These are phyloP conservation scores for Latheticus oryzae DNA, from an alignment of 2,888 invertebrate species.

Conservation along the genomic window DNA sequence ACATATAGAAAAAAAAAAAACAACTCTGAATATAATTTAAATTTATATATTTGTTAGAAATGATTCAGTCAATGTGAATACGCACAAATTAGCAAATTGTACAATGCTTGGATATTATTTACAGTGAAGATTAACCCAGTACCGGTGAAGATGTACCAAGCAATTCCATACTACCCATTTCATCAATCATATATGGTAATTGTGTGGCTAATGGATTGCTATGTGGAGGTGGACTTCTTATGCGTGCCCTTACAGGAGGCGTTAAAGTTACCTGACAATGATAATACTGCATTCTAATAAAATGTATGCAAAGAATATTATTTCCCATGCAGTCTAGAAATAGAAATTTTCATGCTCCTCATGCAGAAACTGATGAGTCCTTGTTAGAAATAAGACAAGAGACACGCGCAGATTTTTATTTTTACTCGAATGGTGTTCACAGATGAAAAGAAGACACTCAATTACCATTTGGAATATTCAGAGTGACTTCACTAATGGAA, in stretches of 20 bases:
- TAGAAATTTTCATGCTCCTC: no score
- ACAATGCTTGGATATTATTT: constrained; percentile 23
- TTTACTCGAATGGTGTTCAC: no score
- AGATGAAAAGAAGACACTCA: neutral
- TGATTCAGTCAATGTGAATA: constrained; percentile 42
- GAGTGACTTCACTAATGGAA: constrained; percentile 68
- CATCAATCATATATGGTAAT: constrained; percentile 74
- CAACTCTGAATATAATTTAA: constrained; percentile 25
- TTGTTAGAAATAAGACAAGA: no score
- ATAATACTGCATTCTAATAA: constrained; percentile 1
- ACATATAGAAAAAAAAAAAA: constrained; percentile 35
- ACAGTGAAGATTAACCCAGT: constrained; percentile 39
- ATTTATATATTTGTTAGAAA: constrained; percentile 37
- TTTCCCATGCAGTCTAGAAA: constrained; percentile 20
- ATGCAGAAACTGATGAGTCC: no score
- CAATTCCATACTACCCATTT: constrained; percentile 70
- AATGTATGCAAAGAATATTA: no score
- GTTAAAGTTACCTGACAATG: constrained; percentile 47
- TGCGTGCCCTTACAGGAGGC: constrained; percentile 55
- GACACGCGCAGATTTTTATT: no score
- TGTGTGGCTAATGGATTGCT: constrained; percentile 66
- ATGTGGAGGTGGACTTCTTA: constrained; percentile 61
- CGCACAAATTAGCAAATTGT: constrained; percentile 21
- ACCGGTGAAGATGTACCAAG: constrained; percentile 43
- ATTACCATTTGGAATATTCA: constrained; percentile 8